Base-by-base conservation (phyloP, 1,140 invertebrate species). In the Drosophila nigrodunni region DNA sequence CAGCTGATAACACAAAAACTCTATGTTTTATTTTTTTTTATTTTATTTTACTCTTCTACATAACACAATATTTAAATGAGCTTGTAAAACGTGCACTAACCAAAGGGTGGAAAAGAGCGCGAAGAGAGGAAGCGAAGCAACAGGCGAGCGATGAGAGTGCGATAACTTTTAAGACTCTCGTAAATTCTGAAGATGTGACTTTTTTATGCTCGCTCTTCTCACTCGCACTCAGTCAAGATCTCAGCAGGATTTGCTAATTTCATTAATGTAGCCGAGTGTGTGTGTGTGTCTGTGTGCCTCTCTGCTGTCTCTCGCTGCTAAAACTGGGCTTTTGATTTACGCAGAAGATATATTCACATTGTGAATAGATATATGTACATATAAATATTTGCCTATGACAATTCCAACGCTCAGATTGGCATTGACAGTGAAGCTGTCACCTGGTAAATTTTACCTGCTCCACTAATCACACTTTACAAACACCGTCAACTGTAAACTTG, bases 321-420 rank as follows among this genome's bases (percentile, higher is more conserved):
- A 87, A 87, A 86, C 82, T 87, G 83, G 77, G 76, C 64, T 77
- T 86, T 88, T 82, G 83, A 80, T 82, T 88, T 71, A 88, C 76
- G 77, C 80, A 80, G 34, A 61, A 60, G 11, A 66, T 61, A 71
- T 70, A 75, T 57, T 39, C 44, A 34, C 44, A 52, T 78, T 35
- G 65, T n/a, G 75, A 37, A 82, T 55, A 67, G 82, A 87, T 87
- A 82, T 35, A 71, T n/a, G 41, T 76, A 30, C 25, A 30, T 30
- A 76, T 87, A 87, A 83, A 87, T 87, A 88, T 87, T 88, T 80
- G 85, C 43, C 80, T 83, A 66, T 83, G 70, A 59, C 69, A 72
- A 54, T 74, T 46, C 69, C 74, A 30, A 67, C 60, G 67, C 70
- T 87, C 83, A 87, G 83, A 87, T 83, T 83, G 80, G 74, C 80